Evolutionary conservation across 1,140 invertebrate genomes (phyloP).

Genomic region (Pseudomyrmex sp.): DNA sequence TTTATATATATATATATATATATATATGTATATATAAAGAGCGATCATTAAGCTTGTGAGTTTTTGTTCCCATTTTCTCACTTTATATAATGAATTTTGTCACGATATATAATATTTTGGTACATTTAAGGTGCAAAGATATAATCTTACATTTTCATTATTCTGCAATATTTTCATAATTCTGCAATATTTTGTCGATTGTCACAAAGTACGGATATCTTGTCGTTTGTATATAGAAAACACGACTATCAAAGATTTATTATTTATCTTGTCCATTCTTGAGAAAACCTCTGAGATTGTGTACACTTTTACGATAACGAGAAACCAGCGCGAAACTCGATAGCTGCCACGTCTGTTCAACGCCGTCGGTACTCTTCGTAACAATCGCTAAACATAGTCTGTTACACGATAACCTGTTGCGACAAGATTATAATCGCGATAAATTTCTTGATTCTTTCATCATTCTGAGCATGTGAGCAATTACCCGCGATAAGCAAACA

Average conservation of each 20-base stretch:
- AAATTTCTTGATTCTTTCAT: conserved; percentile 18
- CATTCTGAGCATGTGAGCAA: neutral
- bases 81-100: conserved; percentile 1
- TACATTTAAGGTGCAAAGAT: neutral
- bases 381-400: conserved; percentile 27
- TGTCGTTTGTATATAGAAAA: neutral
- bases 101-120: conserved; percentile 9
- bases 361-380: conserved; percentile 29
- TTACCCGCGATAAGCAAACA: conserved; percentile 2
- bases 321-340: conserved; percentile 14
- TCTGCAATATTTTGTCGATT: conserved; percentile 12
- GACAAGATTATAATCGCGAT: conserved; percentile 37
- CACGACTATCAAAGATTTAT: conserved; percentile 3
- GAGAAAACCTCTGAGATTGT: conserved; percentile 23
- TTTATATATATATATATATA: no score
- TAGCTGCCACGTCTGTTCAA: conserved; percentile 20
- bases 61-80: conserved; percentile 1
- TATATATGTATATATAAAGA: neutral
- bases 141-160: conserved; percentile 2
- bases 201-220: neutral
- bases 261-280: neutral
- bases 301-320: conserved; percentile 14
- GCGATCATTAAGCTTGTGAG: neutral
- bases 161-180: conserved; percentile 3
- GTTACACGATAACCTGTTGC: conserved; percentile 52